Evolutionary conservation across 2,797 vertebrate species (phyloP).

Genomic region (Micropoecilia bifurca): DNA sequence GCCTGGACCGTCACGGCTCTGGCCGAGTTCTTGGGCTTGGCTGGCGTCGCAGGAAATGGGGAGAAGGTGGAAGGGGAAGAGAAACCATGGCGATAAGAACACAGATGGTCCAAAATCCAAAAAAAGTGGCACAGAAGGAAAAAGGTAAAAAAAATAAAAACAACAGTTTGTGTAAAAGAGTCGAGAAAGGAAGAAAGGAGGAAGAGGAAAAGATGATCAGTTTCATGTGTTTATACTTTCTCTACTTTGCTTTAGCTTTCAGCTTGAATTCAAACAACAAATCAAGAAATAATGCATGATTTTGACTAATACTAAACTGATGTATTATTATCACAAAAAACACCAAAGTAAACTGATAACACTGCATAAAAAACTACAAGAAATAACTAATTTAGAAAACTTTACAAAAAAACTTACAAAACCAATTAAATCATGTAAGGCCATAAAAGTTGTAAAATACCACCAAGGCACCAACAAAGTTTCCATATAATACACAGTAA

Average conservation of each 20-base stretch:
- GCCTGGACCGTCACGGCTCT: slow-evolving; percentile 73
- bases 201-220: not conserved
- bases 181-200: not conserved
- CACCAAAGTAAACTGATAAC: not conserved
- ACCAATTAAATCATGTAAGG: not conserved
- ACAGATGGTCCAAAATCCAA: not conserved
- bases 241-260: not conserved
- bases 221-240: not conserved
- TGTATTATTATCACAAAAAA: not conserved
- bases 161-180: not conserved
- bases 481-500: not conserved
- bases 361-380: not conserved
- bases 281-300: not conserved
- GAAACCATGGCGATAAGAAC: not conserved
- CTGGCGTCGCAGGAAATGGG: slow-evolving; percentile 51
- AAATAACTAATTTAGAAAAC: not conserved
- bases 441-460: not conserved
- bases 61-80: not conserved
- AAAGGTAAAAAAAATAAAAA: slow-evolving; percentile 22
- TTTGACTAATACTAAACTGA: not conserved
- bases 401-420: not conserved
- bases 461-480: not conserved
- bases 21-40: slow-evolving; percentile 81
- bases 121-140: not conserved
- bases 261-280: not conserved